These are phyloP conservation scores for Apteryx owenii DNA, from an alignment of 2,113 vertebrate genomes.

Conservation along the genomic window DNA sequence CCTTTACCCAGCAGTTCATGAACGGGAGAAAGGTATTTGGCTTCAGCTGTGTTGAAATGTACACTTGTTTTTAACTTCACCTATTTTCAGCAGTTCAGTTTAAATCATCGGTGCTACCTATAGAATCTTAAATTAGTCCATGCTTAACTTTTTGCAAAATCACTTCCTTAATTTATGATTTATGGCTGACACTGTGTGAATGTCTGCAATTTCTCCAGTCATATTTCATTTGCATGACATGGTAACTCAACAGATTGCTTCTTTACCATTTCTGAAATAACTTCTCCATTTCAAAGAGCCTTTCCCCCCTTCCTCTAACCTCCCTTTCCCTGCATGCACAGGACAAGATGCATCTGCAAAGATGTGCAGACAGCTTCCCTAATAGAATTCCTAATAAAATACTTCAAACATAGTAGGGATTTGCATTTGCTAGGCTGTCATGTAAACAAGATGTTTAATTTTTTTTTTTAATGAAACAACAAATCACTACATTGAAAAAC, in stretches of 20 bases:
- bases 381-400: not conserved
- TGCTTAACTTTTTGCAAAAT: not conserved
- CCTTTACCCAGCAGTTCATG: not conserved
- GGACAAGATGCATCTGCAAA: not conserved
- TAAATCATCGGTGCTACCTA: not conserved
- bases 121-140: not conserved
- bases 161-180: not conserved
- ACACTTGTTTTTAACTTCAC: not conserved
- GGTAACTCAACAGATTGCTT: not conserved
- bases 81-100: not conserved
- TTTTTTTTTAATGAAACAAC: not conserved
- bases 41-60: not conserved
- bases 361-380: not conserved
- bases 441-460: not conserved
- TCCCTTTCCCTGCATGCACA: not conserved
- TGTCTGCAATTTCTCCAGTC: not conserved
- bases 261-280: not conserved
- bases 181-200: fast-evolving
- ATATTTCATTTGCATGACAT: fast-evolving
- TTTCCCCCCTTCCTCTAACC: not conserved
- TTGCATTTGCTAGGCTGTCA: not conserved
- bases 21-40: not conserved
- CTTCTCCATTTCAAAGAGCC: not conserved
- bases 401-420: not conserved
- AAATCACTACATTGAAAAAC: not conserved